Evolutionary conservation across 2,888 invertebrate genomes (phyloP), one percentile per base, ranked within the genome.

Genomic region (Osmoderma eremita): DNA sequence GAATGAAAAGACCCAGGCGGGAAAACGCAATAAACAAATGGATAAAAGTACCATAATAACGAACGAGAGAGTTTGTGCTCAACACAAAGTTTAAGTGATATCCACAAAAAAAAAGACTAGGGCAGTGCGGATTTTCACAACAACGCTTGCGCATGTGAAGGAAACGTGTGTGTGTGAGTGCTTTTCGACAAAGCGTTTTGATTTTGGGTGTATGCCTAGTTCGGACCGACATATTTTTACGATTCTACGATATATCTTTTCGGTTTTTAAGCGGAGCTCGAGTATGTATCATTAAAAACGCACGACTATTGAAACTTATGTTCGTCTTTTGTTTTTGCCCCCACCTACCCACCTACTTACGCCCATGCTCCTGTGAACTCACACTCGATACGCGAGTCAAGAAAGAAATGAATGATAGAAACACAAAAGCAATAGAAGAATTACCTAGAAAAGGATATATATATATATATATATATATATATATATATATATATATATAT

Each of bases 351-450:
- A 70, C 71, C 73, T 69, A 70, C 69, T 70, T 71, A 72, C 72
- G 77, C 80, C n/a, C 80, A 79, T 82, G 80, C 82, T 76, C 81
- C 80, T 81, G 82, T 81, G 81, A 82, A 81, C 80, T 71, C 54
- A 30, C 58, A 24, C 30, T 12, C 17, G 48, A 48, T 12, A 20
- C 48, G 20, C 15, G 15, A 64, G 6, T 22, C 12, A 17, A 13
- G 15, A 20, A 39, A 56, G 20, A 45, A 58, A 42, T 15, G 12
- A 58, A 56, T 45, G 15, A 54, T 45, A 65, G 42, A 38, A 38
- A 22, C n/a, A 39, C 1, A 30, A 22, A 63, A 62, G 65, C 30
- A 13, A 30, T 15, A 30, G 38, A 13, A 15, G 36, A 53, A 53
- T 5, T 30, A 30, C 6, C 1, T 1, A 30, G 6, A 30, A 30